phyloP scores from a whole-genome alignment of 2,797 vertebrate species.

The Pangasius mekongensis region DNA sequence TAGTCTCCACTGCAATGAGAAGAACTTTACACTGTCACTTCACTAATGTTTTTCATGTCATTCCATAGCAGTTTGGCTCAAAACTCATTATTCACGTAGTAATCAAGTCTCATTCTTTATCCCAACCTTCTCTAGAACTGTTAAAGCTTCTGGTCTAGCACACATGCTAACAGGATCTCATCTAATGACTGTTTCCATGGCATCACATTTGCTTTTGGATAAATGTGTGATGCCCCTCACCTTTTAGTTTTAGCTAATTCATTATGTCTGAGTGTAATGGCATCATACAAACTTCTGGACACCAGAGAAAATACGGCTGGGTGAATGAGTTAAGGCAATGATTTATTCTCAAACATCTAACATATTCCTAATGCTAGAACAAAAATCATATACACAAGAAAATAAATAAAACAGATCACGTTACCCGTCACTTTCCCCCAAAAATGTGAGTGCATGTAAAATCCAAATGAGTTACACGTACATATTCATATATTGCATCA shows the following conservation, averaged over 20 bases:
- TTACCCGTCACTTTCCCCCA: conserved; percentile 50
- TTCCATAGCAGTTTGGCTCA: neutral
- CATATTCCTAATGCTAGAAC: conserved; percentile 60
- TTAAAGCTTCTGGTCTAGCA: neutral
- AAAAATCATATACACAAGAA: conserved; percentile 67
- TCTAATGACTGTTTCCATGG: conserved; percentile 31
- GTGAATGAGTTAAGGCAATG: conserved; percentile 59
- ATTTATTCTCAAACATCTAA: conserved; percentile 62
- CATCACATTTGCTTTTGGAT: conserved; percentile 35
- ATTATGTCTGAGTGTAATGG: neutral
- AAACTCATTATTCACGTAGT: conserved; percentile 22
- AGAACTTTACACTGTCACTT: neutral
- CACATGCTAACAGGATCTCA: conserved; percentile 22
- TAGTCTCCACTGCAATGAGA: conserved; percentile 21
- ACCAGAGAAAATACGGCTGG: conserved; percentile 22
- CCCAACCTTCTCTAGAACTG: neutral
- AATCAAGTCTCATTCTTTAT: conserved; percentile 9
- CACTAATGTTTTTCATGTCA: neutral
- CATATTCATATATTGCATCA: conserved; percentile 67
- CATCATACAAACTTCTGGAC: conserved; percentile 2
- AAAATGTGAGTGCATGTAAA: conserved; percentile 68
- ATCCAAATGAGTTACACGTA: conserved; percentile 30
- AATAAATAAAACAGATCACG: conserved; percentile 67
- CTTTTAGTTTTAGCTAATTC: neutral
- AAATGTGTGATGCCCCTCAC: neutral